phyloP scores from a whole-genome alignment of 2,113 vertebrate species.

The Speoplatyrhinus poulsoni region DNA sequence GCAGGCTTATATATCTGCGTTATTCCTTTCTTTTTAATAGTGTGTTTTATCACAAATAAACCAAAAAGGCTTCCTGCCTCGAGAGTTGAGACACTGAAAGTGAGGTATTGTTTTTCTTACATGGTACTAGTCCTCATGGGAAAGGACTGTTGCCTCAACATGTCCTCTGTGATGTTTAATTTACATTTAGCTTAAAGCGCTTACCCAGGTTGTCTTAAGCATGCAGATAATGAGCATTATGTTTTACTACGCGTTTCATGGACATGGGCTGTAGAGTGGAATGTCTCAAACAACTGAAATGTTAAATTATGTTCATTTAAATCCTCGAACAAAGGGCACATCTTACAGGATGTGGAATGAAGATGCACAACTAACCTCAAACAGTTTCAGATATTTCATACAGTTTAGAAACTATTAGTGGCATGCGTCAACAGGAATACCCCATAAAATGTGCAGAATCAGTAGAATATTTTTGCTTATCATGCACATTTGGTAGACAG shows the following conservation, averaged over 20 bases:
- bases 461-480: conserved; percentile 4
- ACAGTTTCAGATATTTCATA: neutral
- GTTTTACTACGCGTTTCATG: neutral
- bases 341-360: neutral
- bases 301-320: neutral
- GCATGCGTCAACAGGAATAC: neutral
- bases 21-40: neutral
- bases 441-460: neutral
- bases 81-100: neutral
- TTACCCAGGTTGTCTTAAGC: neutral
- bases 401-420: neutral
- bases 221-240: neutral
- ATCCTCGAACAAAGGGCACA: neutral
- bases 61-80: neutral
- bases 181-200: neutral
- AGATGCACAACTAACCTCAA: neutral
- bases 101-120: neutral
- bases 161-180: neutral
- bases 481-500: conserved; percentile 9
- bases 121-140: neutral
- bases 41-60: neutral
- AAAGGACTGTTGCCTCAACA: neutral
- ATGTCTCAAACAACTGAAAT: neutral
- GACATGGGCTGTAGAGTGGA: neutral
- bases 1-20: neutral